Evolutionary conservation across 2,888 invertebrate genomes (phyloP), one percentile per base, ranked within the genome.

Genomic region (Carpatolechia fugitivella): DNA sequence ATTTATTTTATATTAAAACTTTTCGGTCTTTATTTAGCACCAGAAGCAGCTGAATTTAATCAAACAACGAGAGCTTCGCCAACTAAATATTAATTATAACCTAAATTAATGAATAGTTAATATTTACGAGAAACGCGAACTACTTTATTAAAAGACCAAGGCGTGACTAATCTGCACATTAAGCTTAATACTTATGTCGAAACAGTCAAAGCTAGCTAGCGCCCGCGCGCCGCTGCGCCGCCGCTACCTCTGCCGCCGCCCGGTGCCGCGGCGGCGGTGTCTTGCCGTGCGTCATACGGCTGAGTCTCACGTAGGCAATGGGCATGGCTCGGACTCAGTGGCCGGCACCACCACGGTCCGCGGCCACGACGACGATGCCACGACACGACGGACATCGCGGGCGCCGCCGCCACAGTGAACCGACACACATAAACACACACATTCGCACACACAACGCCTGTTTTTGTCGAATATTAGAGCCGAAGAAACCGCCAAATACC

Each of bases 401-500:
- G 40, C 40, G 16, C 40, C 40, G 14, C 29, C 40, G 16, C 40
- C 40, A 8, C 29, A 11, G 31, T n/a, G 31, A n/a, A 8, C 24
- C n/a, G 49, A 10, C 36, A 36, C 41, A 57, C 24, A 49, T 66
- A 63, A 60, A 60, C 76, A 78, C 74, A 79, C 74, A 74, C 68
- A 66, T 59, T 69, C 61, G 62, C 61, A 74, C 40, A 41, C 40
- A 41, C 40, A 41, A n/a, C 40, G 30, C 52, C 73, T 80, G 81
- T 88, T 87, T 87, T 89, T 86, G 83, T 82, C 72, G 82, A 86
- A 85, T 85, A 80, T 85, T 80, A 85, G 81, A 82, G 78, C 62
- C 78, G 76, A 84, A 80, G 85, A 85, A 86, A 87, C 87, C 87
- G 74, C 86, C 81, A 73, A 85, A 86, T 89, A 89, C 89, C 89